A percentile compares a stretch with the other conserved stretches of the same genome.
Evolutionary conservation across 2,113 vertebrate species (phyloP).

Genomic region (Raphicerus campestris): DNA sequence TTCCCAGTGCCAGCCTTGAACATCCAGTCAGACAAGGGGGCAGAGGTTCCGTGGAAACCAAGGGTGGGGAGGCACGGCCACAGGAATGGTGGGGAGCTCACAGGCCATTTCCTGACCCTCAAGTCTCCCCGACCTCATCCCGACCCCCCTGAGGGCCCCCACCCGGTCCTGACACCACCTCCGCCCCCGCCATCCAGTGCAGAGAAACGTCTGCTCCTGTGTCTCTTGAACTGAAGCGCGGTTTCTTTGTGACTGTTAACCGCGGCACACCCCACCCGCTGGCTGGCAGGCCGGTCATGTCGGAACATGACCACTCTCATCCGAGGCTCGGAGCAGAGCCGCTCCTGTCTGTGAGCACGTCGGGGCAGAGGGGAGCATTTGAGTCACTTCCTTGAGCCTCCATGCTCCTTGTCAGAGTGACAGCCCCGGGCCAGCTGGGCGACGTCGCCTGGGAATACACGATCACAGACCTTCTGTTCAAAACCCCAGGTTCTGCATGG

Average conservation of each 20-base stretch:
- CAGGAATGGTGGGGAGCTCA: background rate
- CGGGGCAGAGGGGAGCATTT: slow-evolving; percentile 81
- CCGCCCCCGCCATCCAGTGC: accelerated
- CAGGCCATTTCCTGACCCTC: background rate
- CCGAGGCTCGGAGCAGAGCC: slow-evolving; percentile 78
- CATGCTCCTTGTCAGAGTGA: slow-evolving; percentile 80
- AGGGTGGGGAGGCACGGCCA: background rate
- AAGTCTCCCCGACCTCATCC: background rate
- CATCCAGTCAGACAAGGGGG: background rate
- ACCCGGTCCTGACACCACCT: background rate
- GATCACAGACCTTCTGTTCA: slow-evolving; percentile 84
- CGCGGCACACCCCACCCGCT: slow-evolving; percentile 71
- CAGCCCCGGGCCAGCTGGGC: slow-evolving; percentile 78
- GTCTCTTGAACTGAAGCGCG: slow-evolving; percentile 82
- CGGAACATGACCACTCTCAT: slow-evolving; percentile 75
- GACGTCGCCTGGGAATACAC: slow-evolving; percentile 81
- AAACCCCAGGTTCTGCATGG: slow-evolving; percentile 79
- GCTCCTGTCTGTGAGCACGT: slow-evolving; percentile 88
- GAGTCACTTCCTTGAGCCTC: slow-evolving; percentile 85
- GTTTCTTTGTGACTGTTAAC: slow-evolving; percentile 91
- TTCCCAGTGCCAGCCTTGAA: accelerated
- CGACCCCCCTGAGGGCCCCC: too few species aligned
- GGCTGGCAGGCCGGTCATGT: slow-evolving; percentile 81
- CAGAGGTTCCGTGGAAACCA: background rate
- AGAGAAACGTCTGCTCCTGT: slow-evolving; percentile 82